Conservation (phyloP, 2,797 vertebrate species). For the Lophotriccus pileatus region DNA sequence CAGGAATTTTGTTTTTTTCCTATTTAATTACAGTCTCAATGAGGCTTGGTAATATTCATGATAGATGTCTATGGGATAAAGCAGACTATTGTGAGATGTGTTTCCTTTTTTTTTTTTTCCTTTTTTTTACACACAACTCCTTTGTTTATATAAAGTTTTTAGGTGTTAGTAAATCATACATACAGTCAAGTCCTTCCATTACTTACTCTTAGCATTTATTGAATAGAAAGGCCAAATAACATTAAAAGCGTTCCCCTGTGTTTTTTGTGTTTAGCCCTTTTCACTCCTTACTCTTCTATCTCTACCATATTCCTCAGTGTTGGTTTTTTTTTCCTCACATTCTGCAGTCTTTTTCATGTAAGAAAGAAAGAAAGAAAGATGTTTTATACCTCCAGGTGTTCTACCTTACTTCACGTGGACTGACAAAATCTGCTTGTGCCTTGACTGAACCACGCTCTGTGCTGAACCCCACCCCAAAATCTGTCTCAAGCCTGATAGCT, state of each 20-base stretch:
- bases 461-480: background rate
- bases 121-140: accelerated
- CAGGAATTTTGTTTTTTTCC: background rate
- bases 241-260: background rate
- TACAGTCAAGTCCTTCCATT: background rate
- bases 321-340: background rate
- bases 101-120: background rate
- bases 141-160: background rate
- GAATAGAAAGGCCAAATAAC: background rate
- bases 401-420: background rate
- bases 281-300: background rate
- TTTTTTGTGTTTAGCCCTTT: background rate
- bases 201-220: background rate
- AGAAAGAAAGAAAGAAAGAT: background rate
- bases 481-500: background rate
- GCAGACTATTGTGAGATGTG: background rate
- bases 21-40: background rate
- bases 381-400: background rate
- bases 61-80: background rate
- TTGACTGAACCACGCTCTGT: background rate
- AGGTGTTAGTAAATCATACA: background rate
- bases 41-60: background rate
- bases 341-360: background rate
- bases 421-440: background rate
- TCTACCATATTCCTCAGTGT: background rate